These are phyloP conservation scores for Rhegmatorhina hoffmannsi DNA, from an alignment of 2,113 vertebrate species.

Conservation along the genomic window DNA sequence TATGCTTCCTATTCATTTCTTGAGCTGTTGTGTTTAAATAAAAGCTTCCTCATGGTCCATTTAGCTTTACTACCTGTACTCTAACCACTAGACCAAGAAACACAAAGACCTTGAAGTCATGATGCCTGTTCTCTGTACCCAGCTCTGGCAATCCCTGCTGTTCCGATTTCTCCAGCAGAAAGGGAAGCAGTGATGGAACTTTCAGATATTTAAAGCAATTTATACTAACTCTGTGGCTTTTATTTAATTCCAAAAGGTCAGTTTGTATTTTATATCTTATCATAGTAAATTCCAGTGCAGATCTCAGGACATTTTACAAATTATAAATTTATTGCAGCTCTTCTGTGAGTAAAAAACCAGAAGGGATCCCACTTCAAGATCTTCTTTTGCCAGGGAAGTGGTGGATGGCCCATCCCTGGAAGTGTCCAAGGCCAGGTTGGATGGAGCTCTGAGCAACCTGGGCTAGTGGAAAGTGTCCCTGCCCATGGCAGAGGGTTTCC, in stretches of 20 bases:
- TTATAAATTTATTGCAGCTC: neutral
- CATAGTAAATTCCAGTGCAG: neutral
- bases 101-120: neutral
- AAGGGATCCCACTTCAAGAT: neutral
- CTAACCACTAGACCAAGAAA: neutral
- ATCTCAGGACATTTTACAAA: neutral
- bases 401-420: neutral
- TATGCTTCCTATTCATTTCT: neutral
- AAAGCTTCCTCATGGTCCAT: neutral
- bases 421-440: neutral
- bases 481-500: neutral
- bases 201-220: neutral
- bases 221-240: neutral
- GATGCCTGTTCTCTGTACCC: neutral
- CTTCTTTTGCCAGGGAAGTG: neutral
- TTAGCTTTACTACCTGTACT: conserved; percentile 3
- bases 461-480: neutral
- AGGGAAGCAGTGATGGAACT: neutral
- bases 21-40: neutral
- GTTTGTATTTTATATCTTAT: neutral
- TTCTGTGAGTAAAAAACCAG: neutral
- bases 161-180: neutral
- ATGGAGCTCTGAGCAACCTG: neutral
- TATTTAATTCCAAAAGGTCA: neutral
- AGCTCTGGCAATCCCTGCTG: neutral